phyloP scores from a whole-genome alignment of 2,888 invertebrate species.

The Xanthia togata region DNA sequence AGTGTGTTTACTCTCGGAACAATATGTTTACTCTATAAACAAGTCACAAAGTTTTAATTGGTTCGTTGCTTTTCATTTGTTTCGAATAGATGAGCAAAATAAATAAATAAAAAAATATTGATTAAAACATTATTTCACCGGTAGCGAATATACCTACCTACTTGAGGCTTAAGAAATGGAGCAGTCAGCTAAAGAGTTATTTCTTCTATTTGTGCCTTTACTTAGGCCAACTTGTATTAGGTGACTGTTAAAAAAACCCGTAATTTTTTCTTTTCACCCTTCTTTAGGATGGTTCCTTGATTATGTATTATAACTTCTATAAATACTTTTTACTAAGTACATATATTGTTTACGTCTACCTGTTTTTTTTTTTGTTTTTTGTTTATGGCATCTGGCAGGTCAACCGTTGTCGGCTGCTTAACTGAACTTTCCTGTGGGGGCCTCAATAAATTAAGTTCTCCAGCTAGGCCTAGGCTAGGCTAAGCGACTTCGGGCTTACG shows the following conservation, averaged over 20 bases:
- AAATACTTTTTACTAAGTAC: neutral
- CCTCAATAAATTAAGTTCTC: too few species aligned
- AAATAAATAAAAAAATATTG: neutral
- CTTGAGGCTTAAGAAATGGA: too few species aligned
- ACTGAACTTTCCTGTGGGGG: too few species aligned
- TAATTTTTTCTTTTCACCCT: neutral
- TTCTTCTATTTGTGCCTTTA: neutral
- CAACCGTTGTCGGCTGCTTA: too few species aligned
- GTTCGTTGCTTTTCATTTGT: neutral
- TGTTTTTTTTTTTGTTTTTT: too few species aligned
- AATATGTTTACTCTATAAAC: neutral
- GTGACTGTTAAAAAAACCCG: neutral
- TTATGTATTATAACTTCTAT: neutral
- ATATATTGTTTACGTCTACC: neutral
- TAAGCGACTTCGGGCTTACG: too few species aligned
- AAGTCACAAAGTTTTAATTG: slow-evolving; percentile 1
- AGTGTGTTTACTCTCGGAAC: too few species aligned
- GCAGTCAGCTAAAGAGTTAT: neutral
- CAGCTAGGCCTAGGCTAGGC: too few species aligned
- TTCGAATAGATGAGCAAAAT: neutral
- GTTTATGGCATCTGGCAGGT: too few species aligned
- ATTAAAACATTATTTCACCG: neutral
- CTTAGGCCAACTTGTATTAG: neutral
- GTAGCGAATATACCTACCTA: too few species aligned
- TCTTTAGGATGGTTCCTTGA: neutral